Evolutionary conservation across 2,797 vertebrate species (phyloP), one percentile per base, ranked within the genome.

Genomic region (Gymnothorax javanicus): DNA sequence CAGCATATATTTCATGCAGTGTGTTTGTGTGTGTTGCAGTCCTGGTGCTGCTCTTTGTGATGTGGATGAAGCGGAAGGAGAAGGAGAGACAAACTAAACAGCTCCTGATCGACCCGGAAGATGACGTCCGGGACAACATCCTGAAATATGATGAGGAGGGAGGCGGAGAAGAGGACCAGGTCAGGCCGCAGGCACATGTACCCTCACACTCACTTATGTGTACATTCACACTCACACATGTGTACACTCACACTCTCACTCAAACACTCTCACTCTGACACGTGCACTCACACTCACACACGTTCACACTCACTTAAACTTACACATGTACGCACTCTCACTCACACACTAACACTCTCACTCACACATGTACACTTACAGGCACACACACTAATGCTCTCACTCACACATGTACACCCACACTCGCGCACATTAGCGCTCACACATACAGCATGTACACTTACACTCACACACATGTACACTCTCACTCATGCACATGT

Each of bases 121-220:
- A 99, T 0, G 99, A 99, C 0, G 99, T 99, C 87, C 95, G 99
- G 3, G 99, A 99, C 95, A 99, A 99, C 90, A 99, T 99, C 92
- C 96, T 99, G 87, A 99, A 99, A 91, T 99, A 99, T 0, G 99
- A 99, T 0, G 99, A 99, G 90, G 99, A 99, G 86, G 99, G 99
- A 59, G 99, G 98, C 1, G 99, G 99, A 87, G 99, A 99, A 92
- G 99, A 99, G 91, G 99, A 99, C 91, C 99, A 99, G 98, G 98
- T 99, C 91, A 86, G 89, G 20, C 5, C 12, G 5, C 7, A 17
- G 20, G n/a, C 60, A 25, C 17, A 50, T 13, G 4, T 12, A 17
- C 75, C 50, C 69, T 58, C 13, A 67, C 27, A 9, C 83, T 60
- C 57, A 85, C 43, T 56, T 12, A 67, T 60, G 50, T 33, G 33